Percentiles rank a stretch among this genome's conserved stretches.
phyloP scores from a whole-genome alignment of 2,113 vertebrate genomes.

The Dromaius novaehollandiae region DNA sequence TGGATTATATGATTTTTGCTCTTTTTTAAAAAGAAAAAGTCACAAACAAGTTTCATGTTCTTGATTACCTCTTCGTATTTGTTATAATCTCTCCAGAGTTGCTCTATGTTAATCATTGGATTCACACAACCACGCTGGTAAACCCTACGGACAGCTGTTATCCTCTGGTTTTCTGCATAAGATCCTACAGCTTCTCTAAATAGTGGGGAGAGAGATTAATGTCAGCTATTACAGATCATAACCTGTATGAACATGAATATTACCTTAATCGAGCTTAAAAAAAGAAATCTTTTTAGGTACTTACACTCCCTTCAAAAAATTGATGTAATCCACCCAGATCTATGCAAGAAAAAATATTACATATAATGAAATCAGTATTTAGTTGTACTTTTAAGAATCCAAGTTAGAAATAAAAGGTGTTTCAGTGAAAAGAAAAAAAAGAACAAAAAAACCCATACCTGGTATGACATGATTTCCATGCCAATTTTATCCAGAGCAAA shows the following conservation, averaged over 20 bases:
- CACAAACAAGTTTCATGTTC: not conserved
- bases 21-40: not conserved
- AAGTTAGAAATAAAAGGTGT: not conserved
- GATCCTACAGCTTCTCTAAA: constrained; percentile 96
- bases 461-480: constrained; percentile 99
- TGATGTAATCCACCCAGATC: constrained; percentile 99
- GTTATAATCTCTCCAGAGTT: constrained; percentile 99
- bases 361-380: constrained; percentile 38
- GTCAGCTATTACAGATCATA: constrained; percentile 47
- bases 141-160: constrained; percentile 96
- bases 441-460: constrained; percentile 77
- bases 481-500: constrained; percentile 99
- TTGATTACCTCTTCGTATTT: constrained; percentile 97
- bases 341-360: constrained; percentile 75
- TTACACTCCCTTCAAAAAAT: constrained; percentile 99
- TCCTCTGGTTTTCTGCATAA: constrained; percentile 98
- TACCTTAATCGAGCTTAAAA: not conserved
- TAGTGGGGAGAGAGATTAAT: constrained; percentile 51
- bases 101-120: constrained; percentile 99
- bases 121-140: constrained; percentile 99
- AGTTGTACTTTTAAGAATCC: not conserved
- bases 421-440: constrained; percentile 1
- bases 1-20: not conserved
- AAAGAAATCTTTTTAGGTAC: constrained; percentile 66
- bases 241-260: constrained; percentile 40